Conservation (phyloP, 2,113 vertebrate species). For the Prochilodus magdalenae region DNA sequence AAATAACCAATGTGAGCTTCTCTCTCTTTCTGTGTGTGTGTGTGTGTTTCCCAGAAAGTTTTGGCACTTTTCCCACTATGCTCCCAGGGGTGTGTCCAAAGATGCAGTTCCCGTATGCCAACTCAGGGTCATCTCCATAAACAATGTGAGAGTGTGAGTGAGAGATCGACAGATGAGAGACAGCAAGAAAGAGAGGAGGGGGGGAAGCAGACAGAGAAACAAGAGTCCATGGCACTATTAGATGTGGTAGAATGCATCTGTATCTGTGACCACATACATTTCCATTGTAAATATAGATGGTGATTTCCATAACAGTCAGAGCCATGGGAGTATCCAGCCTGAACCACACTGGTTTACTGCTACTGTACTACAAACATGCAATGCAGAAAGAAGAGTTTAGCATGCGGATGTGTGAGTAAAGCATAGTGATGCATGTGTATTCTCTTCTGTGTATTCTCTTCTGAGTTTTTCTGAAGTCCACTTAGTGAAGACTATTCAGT, state of each 20-base stretch:
- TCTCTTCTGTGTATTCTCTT: too few species aligned
- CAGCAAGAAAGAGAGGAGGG: background rate
- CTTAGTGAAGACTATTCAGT: background rate
- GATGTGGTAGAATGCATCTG: too few species aligned
- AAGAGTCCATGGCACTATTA: background rate
- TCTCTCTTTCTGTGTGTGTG: background rate
- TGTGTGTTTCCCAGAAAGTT: background rate
- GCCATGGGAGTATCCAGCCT: background rate
- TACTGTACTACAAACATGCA: background rate
- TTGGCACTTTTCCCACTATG: constrained; percentile 12
- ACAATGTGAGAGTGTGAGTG: background rate
- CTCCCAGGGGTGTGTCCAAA: constrained; percentile 6
- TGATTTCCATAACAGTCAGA: background rate
- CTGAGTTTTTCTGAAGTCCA: background rate
- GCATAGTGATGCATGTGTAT: too few species aligned
- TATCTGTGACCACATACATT: background rate
- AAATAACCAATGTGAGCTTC: background rate
- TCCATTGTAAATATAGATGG: background rate
- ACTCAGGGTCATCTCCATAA: background rate
- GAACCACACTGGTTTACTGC: background rate
- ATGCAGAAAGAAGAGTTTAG: background rate
- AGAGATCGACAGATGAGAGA: background rate
- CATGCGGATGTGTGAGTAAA: background rate
- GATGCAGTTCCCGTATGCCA: background rate
- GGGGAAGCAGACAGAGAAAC: background rate